Evolutionary conservation across 2,888 invertebrate species (phyloP), one percentile per base, ranked within the genome.

Genomic region (Cataglyphis livida): DNA sequence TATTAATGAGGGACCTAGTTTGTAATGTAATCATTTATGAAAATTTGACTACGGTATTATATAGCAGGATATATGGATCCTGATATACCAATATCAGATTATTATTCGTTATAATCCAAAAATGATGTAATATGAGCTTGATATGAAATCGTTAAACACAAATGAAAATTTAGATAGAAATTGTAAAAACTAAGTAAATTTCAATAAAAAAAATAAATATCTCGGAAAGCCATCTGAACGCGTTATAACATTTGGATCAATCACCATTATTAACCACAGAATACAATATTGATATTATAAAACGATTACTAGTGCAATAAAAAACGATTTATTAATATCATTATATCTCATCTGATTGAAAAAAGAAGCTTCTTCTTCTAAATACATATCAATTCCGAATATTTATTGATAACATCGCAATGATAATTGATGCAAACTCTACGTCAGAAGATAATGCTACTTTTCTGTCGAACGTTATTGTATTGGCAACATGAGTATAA

Each of bases 261-360:
- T 35, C 6, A 25, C 1, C 10, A 9, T 35, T 35, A 18, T 65
- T 65, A 65, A 65, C 25, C 64, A 32, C 48, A 10, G 32, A 66
- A 51, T 66, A 38, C 10, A 35, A 51, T 66, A 38, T 41, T 3
- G n/a, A 76, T n/a, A 76, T 66, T 74, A 74, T 62, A 54, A 64
- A 74, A 48, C 3, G n/a, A 64, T 75, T 44, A 64, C n/a, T 18
- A 64, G 62, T 35, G 44, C 32, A 25, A 65, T 75, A 73, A n/a
- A 38, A 71, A 32, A 65, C 6, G 18, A 65, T 10, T 64, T 48
- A 73, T 73, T 57, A 18, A 51, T 48, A 65, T 12, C 21, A 61
- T 73, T 73, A 61, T 73, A 71, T 61, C 25, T 59, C 25, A 2
- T 61, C 18, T n/a, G 32, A 75, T 75, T 65, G 41, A 10, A 75